A percentile compares a stretch with the other conserved stretches of the same genome.
Evolutionary conservation across 2,113 vertebrate genomes (phyloP).

Genomic region (Natator depressus): DNA sequence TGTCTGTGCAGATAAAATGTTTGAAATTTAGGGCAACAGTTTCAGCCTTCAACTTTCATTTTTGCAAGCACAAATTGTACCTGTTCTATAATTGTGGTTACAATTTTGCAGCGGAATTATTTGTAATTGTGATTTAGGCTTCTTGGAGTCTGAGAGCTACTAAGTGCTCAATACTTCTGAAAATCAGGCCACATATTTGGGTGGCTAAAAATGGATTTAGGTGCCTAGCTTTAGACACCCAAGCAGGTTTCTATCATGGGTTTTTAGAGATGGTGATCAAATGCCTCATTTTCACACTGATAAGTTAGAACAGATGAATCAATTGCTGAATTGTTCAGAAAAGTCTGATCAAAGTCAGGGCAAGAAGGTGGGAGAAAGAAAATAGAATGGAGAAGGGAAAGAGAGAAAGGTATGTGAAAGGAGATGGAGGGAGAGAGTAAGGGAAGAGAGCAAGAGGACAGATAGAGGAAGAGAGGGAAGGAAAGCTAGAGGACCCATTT

Average conservation of each 20-base stretch:
- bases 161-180: neutral
- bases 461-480: neutral
- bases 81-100: conserved; percentile 22
- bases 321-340: neutral
- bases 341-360: fast-evolving
- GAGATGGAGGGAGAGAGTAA: neutral
- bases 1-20: neutral
- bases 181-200: neutral
- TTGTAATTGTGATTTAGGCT: neutral
- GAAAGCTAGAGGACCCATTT: neutral
- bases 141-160: neutral
- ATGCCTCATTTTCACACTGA: neutral
- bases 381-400: neutral
- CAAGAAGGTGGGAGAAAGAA: neutral
- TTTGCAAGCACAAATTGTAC: conserved; percentile 60
- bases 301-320: neutral
- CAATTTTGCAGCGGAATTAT: conserved; percentile 20
- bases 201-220: neutral
- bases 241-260: neutral
- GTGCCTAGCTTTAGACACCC: neutral
- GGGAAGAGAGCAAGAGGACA: neutral
- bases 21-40: conserved; percentile 50
- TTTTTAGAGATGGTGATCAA: neutral
- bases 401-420: neutral
- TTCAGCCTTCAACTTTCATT: conserved; percentile 51